phyloP scores from a whole-genome alignment of 2,113 vertebrate species.

The Micromys minutus region DNA sequence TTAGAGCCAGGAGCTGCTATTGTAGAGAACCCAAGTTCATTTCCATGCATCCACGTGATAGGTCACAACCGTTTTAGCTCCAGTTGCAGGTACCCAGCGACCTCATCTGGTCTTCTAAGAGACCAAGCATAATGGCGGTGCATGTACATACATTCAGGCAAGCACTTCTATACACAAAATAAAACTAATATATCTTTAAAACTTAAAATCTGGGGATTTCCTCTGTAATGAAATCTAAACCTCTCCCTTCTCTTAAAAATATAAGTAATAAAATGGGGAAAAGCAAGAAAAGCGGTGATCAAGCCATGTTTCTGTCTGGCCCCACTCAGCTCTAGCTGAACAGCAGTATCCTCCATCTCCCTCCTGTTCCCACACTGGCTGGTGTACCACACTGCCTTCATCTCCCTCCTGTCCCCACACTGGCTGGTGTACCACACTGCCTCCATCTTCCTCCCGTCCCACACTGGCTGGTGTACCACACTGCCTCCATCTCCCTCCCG shows the following conservation, averaged over 20 bases:
- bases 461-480: fast-evolving
- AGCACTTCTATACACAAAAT: neutral
- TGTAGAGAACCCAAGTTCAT: neutral
- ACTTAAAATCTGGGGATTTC: slow-evolving; percentile 2
- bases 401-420: neutral
- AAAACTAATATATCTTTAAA: neutral
- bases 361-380: neutral
- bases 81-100: neutral
- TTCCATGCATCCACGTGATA: neutral
- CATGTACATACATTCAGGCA: neutral
- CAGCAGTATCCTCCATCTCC: neutral
- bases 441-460: neutral
- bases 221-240: neutral
- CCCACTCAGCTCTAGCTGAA: neutral
- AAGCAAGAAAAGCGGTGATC: neutral
- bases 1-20: neutral
- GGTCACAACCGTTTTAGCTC: neutral
- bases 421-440: neutral
- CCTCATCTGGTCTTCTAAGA: neutral
- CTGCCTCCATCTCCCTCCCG: neutral
- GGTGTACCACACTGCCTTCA: fast-evolving
- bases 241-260: neutral
- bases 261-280: neutral
- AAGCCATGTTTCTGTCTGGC: neutral
- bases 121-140: neutral